These are phyloP conservation scores for Fissipunctia ypsillon DNA, from an alignment of 2,888 invertebrate species.

Conservation along the genomic window DNA sequence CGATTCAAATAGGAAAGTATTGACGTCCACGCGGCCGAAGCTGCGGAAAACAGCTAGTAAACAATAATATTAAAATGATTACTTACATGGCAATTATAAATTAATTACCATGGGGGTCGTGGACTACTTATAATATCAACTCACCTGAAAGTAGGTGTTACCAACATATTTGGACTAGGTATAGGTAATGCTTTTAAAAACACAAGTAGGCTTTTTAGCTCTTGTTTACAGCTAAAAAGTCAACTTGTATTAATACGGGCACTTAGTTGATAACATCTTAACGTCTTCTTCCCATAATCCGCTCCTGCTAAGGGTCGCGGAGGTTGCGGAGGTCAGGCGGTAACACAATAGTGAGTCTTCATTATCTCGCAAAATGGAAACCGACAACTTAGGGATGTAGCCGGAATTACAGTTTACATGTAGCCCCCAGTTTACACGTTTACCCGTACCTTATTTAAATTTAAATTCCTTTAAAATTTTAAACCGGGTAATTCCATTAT, in stretches of 20 bases:
- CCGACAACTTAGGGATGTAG: conserved; percentile 32
- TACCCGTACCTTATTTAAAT: conserved; percentile 12
- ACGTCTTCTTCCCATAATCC: conserved; percentile 26
- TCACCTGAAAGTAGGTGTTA: no score
- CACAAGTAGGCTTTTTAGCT: no score
- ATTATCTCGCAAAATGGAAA: conserved; percentile 49
- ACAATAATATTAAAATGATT: no score
- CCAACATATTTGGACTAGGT: no score
- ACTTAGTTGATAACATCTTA: conserved; percentile 42
- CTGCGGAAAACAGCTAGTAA: no score
- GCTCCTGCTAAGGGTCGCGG: conserved; percentile 21
- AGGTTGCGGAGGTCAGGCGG: conserved; percentile 43
- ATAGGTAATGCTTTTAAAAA: background rate
- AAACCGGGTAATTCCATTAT: background rate
- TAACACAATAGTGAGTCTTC: conserved; percentile 54
- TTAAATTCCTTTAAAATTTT: conserved; percentile 2
- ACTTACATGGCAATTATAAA: no score
- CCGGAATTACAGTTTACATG: conserved; percentile 26
- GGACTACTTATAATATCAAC: no score
- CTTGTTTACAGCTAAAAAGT: conserved; percentile 10
- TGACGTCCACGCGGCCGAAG: no score
- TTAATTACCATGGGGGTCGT: no score
- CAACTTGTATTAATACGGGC: conserved; percentile 28
- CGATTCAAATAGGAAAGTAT: no score
- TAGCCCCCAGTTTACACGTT: no score